A percentile compares a stretch with the other conserved stretches of the same genome.
phyloP scores from a whole-genome alignment of 1,140 invertebrate genomes.

The Papilio aristodemus region DNA sequence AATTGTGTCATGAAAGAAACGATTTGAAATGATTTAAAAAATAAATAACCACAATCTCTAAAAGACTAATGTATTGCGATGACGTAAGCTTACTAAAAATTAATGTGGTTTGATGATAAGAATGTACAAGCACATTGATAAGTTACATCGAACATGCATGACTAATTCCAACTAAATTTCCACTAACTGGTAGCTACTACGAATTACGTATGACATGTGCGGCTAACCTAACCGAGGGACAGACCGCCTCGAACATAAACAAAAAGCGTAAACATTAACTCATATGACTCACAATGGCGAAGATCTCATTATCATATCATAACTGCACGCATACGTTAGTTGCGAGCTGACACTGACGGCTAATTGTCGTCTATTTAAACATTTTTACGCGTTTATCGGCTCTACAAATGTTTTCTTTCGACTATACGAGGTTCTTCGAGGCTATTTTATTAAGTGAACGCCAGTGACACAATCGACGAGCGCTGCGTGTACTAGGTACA shows the following conservation, averaged over 20 bases:
- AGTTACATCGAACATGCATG: conserved; percentile 50
- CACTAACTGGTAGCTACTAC: conserved; percentile 56
- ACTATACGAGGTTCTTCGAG: conserved; percentile 44
- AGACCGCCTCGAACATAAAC: conserved; percentile 61
- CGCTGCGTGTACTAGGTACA: conserved; percentile 43
- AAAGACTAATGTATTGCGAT: conserved; percentile 34
- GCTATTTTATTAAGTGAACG: conserved; percentile 54
- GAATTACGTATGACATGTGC: conserved; percentile 52
- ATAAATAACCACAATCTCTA: too few relatives aligned
- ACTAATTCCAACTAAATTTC: conserved; percentile 53
- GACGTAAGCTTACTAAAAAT: conserved; percentile 33
- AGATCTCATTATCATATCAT: conserved; percentile 76
- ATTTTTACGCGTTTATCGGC: conserved; percentile 37
- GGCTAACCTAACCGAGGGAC: conserved; percentile 44
- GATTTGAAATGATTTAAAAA: too few relatives aligned
- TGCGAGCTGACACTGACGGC: conserved; percentile 59
- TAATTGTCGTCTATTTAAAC: conserved; percentile 55
- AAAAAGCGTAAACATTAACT: conserved; percentile 72
- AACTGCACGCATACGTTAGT: conserved; percentile 68
- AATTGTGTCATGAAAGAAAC: neutral
- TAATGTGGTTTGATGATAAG: conserved; percentile 35
- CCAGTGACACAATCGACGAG: conserved; percentile 53
- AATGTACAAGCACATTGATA: conserved; percentile 45
- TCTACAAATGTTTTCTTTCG: conserved; percentile 40
- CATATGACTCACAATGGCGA: conserved; percentile 78